These are phyloP conservation scores for Elaphurus davidianus DNA, from an alignment of 2,113 vertebrate genomes.

Conservation along the genomic window DNA sequence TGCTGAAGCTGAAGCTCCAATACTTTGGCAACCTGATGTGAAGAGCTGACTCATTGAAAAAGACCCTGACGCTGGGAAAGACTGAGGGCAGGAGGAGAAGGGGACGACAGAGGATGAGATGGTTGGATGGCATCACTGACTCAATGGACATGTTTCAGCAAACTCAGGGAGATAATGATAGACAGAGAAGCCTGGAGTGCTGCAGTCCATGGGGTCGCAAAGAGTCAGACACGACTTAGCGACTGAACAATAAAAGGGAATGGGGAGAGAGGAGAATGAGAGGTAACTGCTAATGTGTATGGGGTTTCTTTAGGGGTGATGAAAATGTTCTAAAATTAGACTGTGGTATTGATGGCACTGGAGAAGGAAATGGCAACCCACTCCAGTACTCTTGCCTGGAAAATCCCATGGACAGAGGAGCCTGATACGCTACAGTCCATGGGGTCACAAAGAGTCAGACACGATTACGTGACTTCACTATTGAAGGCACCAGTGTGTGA, in stretches of 20 bases:
- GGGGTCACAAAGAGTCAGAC: too few species aligned
- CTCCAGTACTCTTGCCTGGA: too few species aligned
- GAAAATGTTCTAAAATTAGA: neutral
- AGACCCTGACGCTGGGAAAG: neutral
- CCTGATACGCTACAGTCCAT: too few species aligned
- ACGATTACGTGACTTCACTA: neutral
- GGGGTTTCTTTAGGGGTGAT: neutral
- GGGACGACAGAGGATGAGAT: neutral
- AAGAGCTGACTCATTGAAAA: neutral
- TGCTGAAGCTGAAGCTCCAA: neutral
- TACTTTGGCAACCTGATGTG: neutral
- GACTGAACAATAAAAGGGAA: neutral
- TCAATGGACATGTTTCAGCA: neutral
- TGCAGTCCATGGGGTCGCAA: neutral
- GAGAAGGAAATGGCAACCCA: too few species aligned
- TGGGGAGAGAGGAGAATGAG: neutral
- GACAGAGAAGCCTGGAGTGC: neutral
- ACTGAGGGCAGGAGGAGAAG: neutral
- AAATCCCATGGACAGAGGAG: too few species aligned
- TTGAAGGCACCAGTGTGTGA: neutral
- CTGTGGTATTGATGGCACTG: neutral
- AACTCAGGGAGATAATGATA: neutral
- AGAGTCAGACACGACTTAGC: neutral
- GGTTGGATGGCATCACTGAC: neutral
- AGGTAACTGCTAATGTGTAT: neutral